Evolutionary conservation across 2,113 vertebrate genomes (phyloP).

Genomic region (Melozone crissalis): DNA sequence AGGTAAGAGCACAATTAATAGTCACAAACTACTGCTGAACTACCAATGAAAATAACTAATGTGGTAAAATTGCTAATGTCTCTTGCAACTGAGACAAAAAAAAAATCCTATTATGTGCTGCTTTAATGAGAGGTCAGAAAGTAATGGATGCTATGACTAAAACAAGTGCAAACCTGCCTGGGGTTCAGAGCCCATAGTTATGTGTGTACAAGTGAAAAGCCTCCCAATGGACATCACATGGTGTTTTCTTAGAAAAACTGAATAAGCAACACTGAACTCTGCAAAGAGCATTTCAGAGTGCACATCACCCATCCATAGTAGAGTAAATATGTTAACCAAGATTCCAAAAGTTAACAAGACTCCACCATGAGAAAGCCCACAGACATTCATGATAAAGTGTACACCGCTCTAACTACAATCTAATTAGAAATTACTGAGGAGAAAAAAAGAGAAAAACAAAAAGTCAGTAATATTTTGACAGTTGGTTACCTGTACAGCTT

Average conservation of each 20-base stretch:
- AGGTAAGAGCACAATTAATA: neutral
- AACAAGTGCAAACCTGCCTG: neutral
- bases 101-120: neutral
- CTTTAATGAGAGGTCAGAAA: neutral
- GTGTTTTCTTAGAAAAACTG: neutral
- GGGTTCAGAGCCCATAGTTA: neutral
- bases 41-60: neutral
- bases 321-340: neutral
- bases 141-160: neutral
- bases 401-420: neutral
- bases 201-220: rapidly evolving
- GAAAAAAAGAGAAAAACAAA: neutral
- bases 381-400: neutral
- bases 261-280: neutral
- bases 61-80: neutral
- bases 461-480: neutral
- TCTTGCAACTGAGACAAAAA: neutral
- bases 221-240: neutral
- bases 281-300: neutral
- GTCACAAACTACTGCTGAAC: neutral
- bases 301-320: neutral
- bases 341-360: neutral
- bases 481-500: neutral
- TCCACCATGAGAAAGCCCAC: neutral
- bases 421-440: neutral